These are phyloP conservation scores for Callitettix versicolor DNA, from an alignment of 1,140 invertebrate genomes.

Conservation along the genomic window DNA sequence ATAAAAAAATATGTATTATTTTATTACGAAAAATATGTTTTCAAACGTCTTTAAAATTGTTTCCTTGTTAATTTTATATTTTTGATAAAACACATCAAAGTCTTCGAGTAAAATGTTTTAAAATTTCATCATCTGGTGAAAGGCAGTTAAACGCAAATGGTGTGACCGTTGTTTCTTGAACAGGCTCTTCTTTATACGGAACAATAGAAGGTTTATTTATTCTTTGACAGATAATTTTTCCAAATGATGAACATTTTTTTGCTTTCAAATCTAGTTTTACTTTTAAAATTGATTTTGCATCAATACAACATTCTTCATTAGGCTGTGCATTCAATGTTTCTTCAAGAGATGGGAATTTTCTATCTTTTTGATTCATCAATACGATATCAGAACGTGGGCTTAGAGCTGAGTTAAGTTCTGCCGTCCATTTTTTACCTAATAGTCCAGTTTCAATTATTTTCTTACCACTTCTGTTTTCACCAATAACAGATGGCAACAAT, in stretches of 20 bases:
- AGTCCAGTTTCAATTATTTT: too few relatives aligned
- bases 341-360: too few relatives aligned
- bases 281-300: not conserved
- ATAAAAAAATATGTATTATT: too few relatives aligned
- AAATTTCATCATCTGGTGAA: conserved; percentile 46
- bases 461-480: too few relatives aligned
- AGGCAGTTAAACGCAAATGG: conserved; percentile 46
- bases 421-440: too few relatives aligned
- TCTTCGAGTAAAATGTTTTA: conserved; percentile 12
- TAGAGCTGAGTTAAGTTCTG: too few relatives aligned
- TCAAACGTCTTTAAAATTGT: conserved; percentile 9
- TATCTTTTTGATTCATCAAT: too few relatives aligned
- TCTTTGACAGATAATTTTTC: conserved; percentile 37
- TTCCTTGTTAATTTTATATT: conserved; percentile 22
- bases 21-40: too few relatives aligned
- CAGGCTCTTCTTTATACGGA: not conserved
- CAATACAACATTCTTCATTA: not conserved
- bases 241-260: conserved; percentile 35
- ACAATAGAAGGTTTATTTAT: conserved; percentile 22
- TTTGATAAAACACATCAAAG: not conserved
- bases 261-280: conserved; percentile 3
- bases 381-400: too few relatives aligned
- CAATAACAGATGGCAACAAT: too few relatives aligned
- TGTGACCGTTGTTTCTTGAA: conserved; percentile 21
- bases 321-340: too few relatives aligned